Evolutionary conservation across 1,140 invertebrate genomes (phyloP).

Genomic region (Drosophila littoralis): DNA sequence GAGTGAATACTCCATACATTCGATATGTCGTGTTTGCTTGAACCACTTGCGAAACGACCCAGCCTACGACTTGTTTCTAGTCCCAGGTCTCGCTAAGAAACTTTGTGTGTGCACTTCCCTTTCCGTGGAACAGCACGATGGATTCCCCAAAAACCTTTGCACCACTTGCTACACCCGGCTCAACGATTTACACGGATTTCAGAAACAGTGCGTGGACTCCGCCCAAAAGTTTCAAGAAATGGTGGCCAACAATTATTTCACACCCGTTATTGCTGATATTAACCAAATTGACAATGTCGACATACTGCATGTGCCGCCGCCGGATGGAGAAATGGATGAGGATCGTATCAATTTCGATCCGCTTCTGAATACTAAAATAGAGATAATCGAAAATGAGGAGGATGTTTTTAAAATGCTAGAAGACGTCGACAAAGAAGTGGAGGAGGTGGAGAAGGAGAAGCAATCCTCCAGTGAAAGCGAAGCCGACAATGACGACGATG

Average conservation of each 20-base stretch:
- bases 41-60: constrained; percentile 61
- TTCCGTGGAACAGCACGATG: constrained; percentile 74
- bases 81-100: constrained; percentile 77
- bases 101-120: constrained; percentile 74
- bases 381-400: constrained; percentile 77
- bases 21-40: constrained; percentile 77
- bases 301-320: constrained; percentile 46
- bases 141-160: constrained; percentile 79
- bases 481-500: constrained; percentile 43
- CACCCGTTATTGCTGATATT: constrained; percentile 33
- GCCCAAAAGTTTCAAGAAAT: constrained; percentile 77
- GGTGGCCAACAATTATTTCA: constrained; percentile 68
- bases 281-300: constrained; percentile 57
- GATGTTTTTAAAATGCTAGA: constrained; percentile 82
- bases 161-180: constrained; percentile 68
- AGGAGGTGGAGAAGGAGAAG: constrained; percentile 53
- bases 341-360: constrained; percentile 77
- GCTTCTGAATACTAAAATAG: constrained; percentile 75
- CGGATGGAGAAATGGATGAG: constrained; percentile 63
- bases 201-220: constrained; percentile 73
- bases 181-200: constrained; percentile 75
- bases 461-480: constrained; percentile 56
- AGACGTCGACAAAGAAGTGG: constrained; percentile 72
- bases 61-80: constrained; percentile 69
- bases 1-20: constrained; percentile 75